A percentile compares a stretch with the other conserved stretches of the same genome.
Conservation (phyloP, 2,888 invertebrate genomes). For the Rhodophaea formosa region DNA sequence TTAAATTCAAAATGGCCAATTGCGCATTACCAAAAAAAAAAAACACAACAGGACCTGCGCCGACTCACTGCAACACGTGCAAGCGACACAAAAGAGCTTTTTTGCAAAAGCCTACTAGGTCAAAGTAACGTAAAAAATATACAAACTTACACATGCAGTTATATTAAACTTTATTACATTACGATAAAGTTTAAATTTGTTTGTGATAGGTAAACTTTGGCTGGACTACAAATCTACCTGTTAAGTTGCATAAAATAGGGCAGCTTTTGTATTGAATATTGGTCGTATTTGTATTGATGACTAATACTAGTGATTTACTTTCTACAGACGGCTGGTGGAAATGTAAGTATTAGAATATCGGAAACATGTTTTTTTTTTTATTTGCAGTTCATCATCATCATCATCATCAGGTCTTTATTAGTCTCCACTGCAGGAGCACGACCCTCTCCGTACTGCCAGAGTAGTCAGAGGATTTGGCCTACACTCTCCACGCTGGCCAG, state of each 20-base stretch:
- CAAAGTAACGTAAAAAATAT: conserved; percentile 21
- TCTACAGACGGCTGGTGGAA: not conserved
- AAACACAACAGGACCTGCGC: conserved; percentile 20
- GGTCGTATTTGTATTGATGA: not conserved
- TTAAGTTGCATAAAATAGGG: conserved; percentile 27
- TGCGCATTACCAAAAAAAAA: conserved; percentile 16
- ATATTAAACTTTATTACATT: not conserved
- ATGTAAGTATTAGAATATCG: too few species aligned
- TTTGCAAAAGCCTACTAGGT: conserved; percentile 28
- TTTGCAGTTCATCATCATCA: too few species aligned
- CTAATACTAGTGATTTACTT: not conserved
- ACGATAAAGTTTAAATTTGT: conserved; percentile 1
- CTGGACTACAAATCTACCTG: conserved; percentile 26
- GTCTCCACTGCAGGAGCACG: too few species aligned
- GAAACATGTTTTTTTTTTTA: too few species aligned
- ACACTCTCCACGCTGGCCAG: too few species aligned
- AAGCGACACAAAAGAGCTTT: conserved; percentile 25
- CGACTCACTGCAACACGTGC: conserved; percentile 27
- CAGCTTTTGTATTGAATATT: conserved; percentile 9
- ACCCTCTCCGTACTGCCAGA: too few species aligned
- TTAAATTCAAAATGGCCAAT: conserved; percentile 1
- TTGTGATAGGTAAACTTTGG: not conserved
- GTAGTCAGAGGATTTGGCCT: too few species aligned
- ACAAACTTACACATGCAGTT: not conserved
- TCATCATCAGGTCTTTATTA: too few species aligned